Percentiles rank a stretch among this genome's conserved stretches.
Evolutionary conservation across 2,888 invertebrate genomes (phyloP).

Genomic region (Rotaria socialis): DNA sequence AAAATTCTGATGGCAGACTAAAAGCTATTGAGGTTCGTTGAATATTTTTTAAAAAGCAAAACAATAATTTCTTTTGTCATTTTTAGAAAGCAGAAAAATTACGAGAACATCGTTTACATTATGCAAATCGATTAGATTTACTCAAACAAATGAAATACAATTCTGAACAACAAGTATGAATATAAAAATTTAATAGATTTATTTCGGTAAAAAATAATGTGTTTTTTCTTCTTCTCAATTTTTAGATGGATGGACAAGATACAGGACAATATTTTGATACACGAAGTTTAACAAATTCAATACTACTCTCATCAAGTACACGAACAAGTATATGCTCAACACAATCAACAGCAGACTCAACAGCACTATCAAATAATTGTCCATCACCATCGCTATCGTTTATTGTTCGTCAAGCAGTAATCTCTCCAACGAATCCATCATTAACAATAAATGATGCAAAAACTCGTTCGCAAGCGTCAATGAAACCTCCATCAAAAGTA

Average conservation of each 20-base stretch:
- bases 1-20: conserved; percentile 10
- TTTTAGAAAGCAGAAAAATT: conserved; percentile 36
- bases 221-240: neutral
- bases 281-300: conserved; percentile 32
- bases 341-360: neutral
- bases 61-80: neutral
- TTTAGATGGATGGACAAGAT: neutral
- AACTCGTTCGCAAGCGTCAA: neutral
- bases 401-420: conserved; percentile 25
- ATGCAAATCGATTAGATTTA: conserved; percentile 17
- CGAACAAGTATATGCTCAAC: conserved; percentile 30
- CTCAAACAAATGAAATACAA: conserved; percentile 26
- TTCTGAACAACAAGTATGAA: neutral
- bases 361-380: conserved; percentile 26
- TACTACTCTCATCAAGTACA: conserved; percentile 6
- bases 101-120: neutral
- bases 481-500: neutral
- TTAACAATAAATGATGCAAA: neutral
- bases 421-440: neutral
- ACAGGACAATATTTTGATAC: conserved; percentile 13
- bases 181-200: neutral
- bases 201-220: no score
- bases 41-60: neutral
- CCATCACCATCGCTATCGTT: conserved; percentile 33
- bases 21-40: neutral